Percentiles rank a stretch among this genome's conserved stretches.
Evolutionary conservation across 2,797 vertebrate genomes (phyloP).

Genomic region (Coreius guichenoti): DNA sequence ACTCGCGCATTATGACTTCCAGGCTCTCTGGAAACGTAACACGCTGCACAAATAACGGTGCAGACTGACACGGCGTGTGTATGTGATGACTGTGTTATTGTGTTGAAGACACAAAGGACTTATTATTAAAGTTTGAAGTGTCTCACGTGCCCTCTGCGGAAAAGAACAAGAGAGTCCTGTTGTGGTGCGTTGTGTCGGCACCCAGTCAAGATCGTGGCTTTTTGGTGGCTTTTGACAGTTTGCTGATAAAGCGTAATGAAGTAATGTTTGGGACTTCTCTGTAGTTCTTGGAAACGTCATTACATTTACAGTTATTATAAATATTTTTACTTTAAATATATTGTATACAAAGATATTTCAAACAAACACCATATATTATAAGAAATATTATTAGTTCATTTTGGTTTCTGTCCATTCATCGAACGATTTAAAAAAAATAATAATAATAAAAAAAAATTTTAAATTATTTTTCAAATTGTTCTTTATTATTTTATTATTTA

Average conservation of each 20-base stretch:
- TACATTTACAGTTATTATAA: neutral
- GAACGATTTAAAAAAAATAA: no score
- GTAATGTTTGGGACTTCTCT: neutral
- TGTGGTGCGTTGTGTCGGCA: conserved; percentile 53
- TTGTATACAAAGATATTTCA: neutral
- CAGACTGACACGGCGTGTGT: conserved; percentile 43
- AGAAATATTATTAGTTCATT: neutral
- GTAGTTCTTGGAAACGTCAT: neutral
- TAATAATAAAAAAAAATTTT: no score
- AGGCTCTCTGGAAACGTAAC: conserved; percentile 51
- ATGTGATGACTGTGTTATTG: conserved; percentile 52
- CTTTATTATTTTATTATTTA: neutral
- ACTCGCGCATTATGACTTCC: conserved; percentile 43
- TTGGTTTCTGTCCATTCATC: neutral
- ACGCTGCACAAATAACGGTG: conserved; percentile 36
- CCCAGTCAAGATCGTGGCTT: neutral
- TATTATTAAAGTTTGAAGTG: conserved; percentile 64
- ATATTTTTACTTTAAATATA: neutral
- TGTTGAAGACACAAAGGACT: conserved; percentile 69
- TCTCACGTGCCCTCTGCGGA: conserved; percentile 21
- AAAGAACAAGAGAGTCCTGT: conserved; percentile 24
- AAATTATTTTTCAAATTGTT: no score
- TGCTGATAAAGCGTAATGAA: neutral
- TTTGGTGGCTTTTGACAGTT: neutral
- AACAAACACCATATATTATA: neutral